These are phyloP conservation scores for Calliphora vicina DNA, from an alignment of 1,140 invertebrate genomes.

Conservation along the genomic window DNA sequence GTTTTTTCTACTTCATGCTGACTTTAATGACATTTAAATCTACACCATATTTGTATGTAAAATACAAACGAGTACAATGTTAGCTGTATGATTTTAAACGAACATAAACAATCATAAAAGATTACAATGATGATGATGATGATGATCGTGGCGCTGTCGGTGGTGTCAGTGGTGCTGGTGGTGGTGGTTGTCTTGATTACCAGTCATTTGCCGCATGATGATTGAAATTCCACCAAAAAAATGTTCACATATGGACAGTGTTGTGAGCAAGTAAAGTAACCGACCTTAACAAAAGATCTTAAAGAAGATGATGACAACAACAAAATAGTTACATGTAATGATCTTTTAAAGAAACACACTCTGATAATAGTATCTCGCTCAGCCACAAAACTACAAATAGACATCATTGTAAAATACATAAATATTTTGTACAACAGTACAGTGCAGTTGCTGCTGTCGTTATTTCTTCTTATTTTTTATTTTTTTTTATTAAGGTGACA, in stretches of 20 bases:
- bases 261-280: not conserved
- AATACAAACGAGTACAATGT: not conserved
- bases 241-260: not conserved
- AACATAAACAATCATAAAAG: not conserved
- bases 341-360: not conserved
- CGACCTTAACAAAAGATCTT: not conserved
- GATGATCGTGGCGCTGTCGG: not conserved
- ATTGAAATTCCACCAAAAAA: not conserved
- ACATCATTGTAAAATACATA: not conserved
- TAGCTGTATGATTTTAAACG: not conserved
- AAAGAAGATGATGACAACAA: not conserved
- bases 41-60: constrained; percentile 19
- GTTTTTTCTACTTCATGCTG: not conserved
- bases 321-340: not conserved
- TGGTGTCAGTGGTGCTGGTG: not conserved
- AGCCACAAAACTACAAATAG: not conserved
- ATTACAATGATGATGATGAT: not conserved
- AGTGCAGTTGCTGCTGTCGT: not conserved
- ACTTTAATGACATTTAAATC: not conserved
- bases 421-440: not conserved
- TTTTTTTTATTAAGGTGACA: constrained; percentile 27
- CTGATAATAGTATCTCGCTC: no score
- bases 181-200: not conserved
- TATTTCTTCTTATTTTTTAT: not conserved
- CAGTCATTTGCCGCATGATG: not conserved